Percentiles rank a stretch among this genome's conserved stretches.
phyloP scores from a whole-genome alignment of 2,113 vertebrate species.

The Thymallus thymallus region DNA sequence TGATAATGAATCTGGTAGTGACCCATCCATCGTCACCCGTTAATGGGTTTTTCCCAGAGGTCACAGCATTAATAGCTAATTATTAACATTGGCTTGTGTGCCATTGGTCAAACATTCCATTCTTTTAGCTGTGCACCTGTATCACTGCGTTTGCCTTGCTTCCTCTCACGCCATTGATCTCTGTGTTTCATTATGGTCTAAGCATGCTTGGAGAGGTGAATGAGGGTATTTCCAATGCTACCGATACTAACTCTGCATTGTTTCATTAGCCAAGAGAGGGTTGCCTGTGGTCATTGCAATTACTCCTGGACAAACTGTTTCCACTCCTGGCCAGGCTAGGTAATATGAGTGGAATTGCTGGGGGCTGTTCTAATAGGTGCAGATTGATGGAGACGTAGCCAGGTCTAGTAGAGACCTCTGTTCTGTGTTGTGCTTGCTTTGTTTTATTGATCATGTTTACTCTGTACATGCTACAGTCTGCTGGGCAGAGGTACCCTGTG shows the following conservation, averaged over 20 bases:
- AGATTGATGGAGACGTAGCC: too few relatives aligned
- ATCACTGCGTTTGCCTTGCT: background rate
- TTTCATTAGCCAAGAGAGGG: slow-evolving; percentile 53
- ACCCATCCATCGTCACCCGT: slow-evolving; percentile 56
- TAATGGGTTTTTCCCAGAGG: slow-evolving; percentile 66
- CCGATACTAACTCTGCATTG: slow-evolving; percentile 21
- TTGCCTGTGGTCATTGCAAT: slow-evolving; percentile 32
- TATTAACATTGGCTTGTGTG: slow-evolving; percentile 48
- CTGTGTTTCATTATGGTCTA: background rate
- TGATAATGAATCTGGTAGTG: slow-evolving; percentile 62
- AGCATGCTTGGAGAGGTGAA: background rate
- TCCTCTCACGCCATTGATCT: background rate
- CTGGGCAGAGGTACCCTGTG: too few relatives aligned
- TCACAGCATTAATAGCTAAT: slow-evolving; percentile 62
- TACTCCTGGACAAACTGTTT: slow-evolving; percentile 26
- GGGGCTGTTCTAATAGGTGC: too few relatives aligned
- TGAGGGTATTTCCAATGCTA: slow-evolving; percentile 14
- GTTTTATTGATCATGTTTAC: too few relatives aligned
- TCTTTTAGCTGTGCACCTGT: background rate
- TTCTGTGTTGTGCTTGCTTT: too few relatives aligned
- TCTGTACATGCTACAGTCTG: too few relatives aligned
- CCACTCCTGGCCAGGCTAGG: too few relatives aligned
- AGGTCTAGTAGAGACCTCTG: too few relatives aligned
- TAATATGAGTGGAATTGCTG: too few relatives aligned
- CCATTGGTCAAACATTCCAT: slow-evolving; percentile 38